phyloP scores from a whole-genome alignment of 2,888 invertebrate genomes.

The Cephus nigrinus region DNA sequence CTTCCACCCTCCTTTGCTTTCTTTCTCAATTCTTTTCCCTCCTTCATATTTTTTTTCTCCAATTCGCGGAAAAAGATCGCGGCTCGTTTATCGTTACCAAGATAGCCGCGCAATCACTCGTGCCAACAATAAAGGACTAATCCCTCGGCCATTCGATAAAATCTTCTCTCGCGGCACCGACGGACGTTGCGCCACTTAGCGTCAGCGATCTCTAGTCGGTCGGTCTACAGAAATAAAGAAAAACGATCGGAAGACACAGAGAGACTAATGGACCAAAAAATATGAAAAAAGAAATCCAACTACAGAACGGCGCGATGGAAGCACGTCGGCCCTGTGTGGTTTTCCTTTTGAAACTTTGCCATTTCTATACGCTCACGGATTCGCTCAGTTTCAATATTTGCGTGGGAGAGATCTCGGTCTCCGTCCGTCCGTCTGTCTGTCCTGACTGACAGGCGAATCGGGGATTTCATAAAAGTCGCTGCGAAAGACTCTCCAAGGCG shows the following conservation, averaged over 20 bases:
- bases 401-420: constrained; percentile 26
- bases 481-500: constrained; percentile 7
- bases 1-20: constrained; percentile 22
- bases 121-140: constrained; percentile 50
- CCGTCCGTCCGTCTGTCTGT: neutral
- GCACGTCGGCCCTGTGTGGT: neutral
- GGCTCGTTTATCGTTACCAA: constrained; percentile 42
- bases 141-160: constrained; percentile 51
- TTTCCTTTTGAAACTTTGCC: constrained; percentile 12
- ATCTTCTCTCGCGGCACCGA: constrained; percentile 15
- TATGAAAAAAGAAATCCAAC: neutral
- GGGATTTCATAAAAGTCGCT: constrained; percentile 18
- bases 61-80: constrained; percentile 35
- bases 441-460: constrained; percentile 10
- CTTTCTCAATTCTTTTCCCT: neutral
- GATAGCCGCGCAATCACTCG: constrained; percentile 46
- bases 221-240: neutral
- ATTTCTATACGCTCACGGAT: constrained; percentile 15
- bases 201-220: neutral
- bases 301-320: neutral
- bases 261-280: neutral
- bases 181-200: constrained; percentile 20
- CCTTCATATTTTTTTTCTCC: neutral
- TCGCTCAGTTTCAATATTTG: constrained; percentile 34
- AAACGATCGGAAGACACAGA: neutral